Conservation (phyloP, 37 sponge, comb jelly and placozoan genomes). For the Corticium candelabrum region DNA sequence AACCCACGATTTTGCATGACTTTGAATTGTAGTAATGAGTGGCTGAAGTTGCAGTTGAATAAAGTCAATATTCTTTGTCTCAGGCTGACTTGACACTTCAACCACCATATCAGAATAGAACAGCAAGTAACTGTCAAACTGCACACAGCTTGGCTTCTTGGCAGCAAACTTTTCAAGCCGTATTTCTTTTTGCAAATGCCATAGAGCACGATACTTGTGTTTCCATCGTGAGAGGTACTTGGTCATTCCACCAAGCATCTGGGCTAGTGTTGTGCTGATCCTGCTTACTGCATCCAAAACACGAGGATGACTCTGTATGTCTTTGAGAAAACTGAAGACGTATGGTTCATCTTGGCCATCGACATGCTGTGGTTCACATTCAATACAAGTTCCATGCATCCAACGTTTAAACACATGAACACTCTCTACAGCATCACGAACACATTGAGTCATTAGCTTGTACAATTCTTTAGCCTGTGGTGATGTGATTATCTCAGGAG, state of each 20-base stretch:
- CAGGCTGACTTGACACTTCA: conserved; percentile 50
- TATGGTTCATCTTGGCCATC: conserved; percentile 78
- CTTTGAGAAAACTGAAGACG: conserved; percentile 83
- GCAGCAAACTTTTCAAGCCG: conserved; percentile 83
- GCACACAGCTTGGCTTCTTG: conserved; percentile 56
- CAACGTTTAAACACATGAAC: conserved; percentile 65
- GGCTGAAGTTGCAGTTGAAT: conserved; percentile 75
- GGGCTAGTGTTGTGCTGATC: conserved; percentile 12
- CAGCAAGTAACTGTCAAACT: conserved; percentile 83
- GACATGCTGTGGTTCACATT: conserved; percentile 66
- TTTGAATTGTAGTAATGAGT: conserved; percentile 59
- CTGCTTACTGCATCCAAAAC: conserved; percentile 40
- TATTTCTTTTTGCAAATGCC: conserved; percentile 82
- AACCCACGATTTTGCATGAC: conserved; percentile 85
- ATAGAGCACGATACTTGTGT: conserved; percentile 71
- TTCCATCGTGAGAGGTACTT: conserved; percentile 49
- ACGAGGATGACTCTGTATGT: conserved; percentile 56
- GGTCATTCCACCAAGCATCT: neutral
- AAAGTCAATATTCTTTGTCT: conserved; percentile 46
- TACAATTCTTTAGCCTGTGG: conserved; percentile 87
- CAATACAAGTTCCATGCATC: conserved; percentile 86
- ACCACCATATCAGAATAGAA: conserved; percentile 44
- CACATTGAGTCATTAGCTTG: conserved; percentile 32
- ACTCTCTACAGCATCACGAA: conserved; percentile 16
- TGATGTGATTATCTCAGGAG: conserved; percentile 81